Base-by-base conservation (phyloP, 2,113 vertebrate genomes). In the Picathartes gymnocephalus region DNA sequence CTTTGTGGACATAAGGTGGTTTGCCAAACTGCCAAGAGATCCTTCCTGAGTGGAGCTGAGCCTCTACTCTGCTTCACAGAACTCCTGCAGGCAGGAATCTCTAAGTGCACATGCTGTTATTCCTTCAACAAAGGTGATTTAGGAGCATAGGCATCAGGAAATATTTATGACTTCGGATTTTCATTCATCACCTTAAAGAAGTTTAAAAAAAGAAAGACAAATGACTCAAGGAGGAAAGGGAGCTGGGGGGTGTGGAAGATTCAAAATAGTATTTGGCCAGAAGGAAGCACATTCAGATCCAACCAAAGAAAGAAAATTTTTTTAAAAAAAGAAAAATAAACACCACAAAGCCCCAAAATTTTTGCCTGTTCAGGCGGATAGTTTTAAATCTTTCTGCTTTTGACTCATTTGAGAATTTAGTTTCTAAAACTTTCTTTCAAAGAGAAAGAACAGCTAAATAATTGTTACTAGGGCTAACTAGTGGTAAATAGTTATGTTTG, bases 231-330 rank as follows among this genome's bases (percentile, higher is more conserved):
- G 22, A 79, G 2, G 3, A 72, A 51, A 28, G 65, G 6, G 16
- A 80, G 5, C 24, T 31, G 17, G 11, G 7, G 6, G 0, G 2
- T 39, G 23, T 3, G 2, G 11, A 88, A 39, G 24, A 48, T 5
- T 35, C 16, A 61, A 81, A 91, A 56, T 18, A 23, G 2, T 48
- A 44, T 70, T 76, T 76, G 37, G 17, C 15, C 27, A 60, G 44
- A 82, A 71, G 19, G 8, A 81, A 18, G 9, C 7, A 62, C 8
- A 45, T 65, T 64, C 37, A 89, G 33, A 74, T 65, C 40, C 6
- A 81, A 37, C 1, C 3, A 80, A 77, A 68, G 8, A 12, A 15
- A 13, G 5, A 3, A 61, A 35, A 25, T 33, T 78, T 39, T 2
- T n/a, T n/a, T n/a, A n/a, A 1, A 23, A 66, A 25, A 76, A 45